phyloP scores from a whole-genome alignment of 35 echinoderm and acorn worm genomes.

The Amphiura filiformis region DNA sequence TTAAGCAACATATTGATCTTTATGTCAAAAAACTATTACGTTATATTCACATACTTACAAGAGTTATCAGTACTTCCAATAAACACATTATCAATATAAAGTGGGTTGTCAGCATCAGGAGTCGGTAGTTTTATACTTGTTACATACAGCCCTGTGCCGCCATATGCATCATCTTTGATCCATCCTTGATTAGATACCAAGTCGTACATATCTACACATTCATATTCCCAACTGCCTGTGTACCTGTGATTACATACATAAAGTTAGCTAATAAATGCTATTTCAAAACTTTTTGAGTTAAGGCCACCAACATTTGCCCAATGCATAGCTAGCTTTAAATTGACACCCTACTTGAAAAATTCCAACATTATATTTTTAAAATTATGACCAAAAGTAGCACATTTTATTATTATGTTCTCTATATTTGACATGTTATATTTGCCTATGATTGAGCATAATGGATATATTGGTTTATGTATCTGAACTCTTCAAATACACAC shows the following conservation, averaged over 20 bases:
- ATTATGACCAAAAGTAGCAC: neutral
- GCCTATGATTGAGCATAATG: no score
- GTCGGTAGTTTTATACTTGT: neutral
- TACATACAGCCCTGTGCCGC: neutral
- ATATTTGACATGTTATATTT: no score
- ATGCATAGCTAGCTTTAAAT: neutral
- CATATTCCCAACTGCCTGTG: slow-evolving; percentile 17
- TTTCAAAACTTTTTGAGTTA: neutral
- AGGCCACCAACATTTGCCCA: neutral
- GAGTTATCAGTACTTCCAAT: neutral
- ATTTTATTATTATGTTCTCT: neutral
- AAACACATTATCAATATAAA: slow-evolving; percentile 27
- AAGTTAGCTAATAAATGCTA: neutral
- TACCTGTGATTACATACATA: neutral
- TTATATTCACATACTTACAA: slow-evolving; percentile 24
- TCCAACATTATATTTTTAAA: neutral
- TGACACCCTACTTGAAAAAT: neutral
- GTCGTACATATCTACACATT: slow-evolving; percentile 26
- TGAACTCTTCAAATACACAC: no score
- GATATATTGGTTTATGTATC: no score
- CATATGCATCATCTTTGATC: neutral
- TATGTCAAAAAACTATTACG: no score
- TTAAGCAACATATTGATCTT: no score
- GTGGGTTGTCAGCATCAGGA: neutral
- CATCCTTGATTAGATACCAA: neutral